Evolutionary conservation across 2,797 vertebrate species (phyloP).

Genomic region (Syngnathus acus): DNA sequence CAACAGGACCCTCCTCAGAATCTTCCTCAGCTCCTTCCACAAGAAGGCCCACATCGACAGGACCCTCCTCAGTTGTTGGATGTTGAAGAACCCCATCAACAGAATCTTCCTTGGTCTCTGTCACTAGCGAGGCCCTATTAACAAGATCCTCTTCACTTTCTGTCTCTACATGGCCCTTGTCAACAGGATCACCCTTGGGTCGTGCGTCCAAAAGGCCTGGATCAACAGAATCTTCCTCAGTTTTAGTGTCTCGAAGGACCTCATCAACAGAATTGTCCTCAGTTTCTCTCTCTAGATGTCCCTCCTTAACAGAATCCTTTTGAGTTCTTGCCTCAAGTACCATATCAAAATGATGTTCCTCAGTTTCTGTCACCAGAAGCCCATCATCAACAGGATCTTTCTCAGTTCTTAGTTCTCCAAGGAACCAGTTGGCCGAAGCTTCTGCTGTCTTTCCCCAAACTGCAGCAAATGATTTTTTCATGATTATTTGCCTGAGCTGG

Average conservation of each 20-base stretch:
- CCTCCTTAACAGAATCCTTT: background rate
- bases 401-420: background rate
- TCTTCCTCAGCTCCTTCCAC: background rate
- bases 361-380: background rate
- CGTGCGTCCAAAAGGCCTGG: background rate
- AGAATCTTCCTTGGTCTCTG: background rate
- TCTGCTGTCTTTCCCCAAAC: background rate
- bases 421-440: no score
- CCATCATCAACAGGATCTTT: background rate
- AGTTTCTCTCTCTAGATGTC: no score
- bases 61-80: background rate
- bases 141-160: background rate
- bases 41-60: background rate
- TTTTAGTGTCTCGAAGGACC: background rate
- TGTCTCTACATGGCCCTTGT: background rate
- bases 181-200: background rate
- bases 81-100: background rate
- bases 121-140: background rate
- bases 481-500: background rate
- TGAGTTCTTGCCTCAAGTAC: background rate
- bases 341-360: background rate
- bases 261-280: background rate
- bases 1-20: no score
- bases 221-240: background rate
- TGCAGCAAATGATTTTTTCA: no score